Percentiles rank a stretch among this genome's conserved stretches.
phyloP scores from a whole-genome alignment of 2,888 invertebrate genomes.

The Chymomyza amoena region DNA sequence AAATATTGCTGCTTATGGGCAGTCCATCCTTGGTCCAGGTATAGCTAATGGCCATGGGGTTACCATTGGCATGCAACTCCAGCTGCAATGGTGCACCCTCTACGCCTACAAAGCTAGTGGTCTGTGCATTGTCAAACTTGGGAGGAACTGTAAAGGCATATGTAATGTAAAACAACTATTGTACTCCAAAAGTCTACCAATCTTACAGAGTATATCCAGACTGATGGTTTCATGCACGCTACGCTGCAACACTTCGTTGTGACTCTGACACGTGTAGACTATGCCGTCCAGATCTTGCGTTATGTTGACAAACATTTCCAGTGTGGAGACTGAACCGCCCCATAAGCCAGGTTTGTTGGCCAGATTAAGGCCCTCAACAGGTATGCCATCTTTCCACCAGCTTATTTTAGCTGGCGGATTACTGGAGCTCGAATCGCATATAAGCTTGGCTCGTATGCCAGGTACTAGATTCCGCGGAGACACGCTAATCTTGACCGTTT shows the following conservation, averaged over 20 bases:
- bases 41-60: constrained; percentile 76
- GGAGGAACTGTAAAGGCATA: constrained; percentile 67
- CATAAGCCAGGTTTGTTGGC: constrained; percentile 75
- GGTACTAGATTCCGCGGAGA: constrained; percentile 74
- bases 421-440: constrained; percentile 76
- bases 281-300: constrained; percentile 77
- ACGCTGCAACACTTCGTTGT: constrained; percentile 75
- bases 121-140: constrained; percentile 70
- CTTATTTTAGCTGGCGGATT: constrained; percentile 76
- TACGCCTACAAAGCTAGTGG: constrained; percentile 69
- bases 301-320: constrained; percentile 74
- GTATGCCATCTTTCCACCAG: constrained; percentile 77
- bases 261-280: constrained; percentile 76
- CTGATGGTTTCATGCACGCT: constrained; percentile 76
- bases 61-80: constrained; percentile 74
- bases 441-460: constrained; percentile 73
- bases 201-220: constrained; percentile 76
- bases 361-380: constrained; percentile 74
- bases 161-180: neutral
- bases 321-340: constrained; percentile 75
- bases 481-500: constrained; percentile 75
- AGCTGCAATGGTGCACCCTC: constrained; percentile 75
- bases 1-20: constrained; percentile 70
- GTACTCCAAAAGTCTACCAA: neutral
- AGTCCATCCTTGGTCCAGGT: constrained; percentile 77